Percentiles rank a stretch among this genome's conserved stretches.
These are phyloP conservation scores for Pteromalus puparum DNA, from an alignment of 1,140 invertebrate genomes.

Conservation along the genomic window DNA sequence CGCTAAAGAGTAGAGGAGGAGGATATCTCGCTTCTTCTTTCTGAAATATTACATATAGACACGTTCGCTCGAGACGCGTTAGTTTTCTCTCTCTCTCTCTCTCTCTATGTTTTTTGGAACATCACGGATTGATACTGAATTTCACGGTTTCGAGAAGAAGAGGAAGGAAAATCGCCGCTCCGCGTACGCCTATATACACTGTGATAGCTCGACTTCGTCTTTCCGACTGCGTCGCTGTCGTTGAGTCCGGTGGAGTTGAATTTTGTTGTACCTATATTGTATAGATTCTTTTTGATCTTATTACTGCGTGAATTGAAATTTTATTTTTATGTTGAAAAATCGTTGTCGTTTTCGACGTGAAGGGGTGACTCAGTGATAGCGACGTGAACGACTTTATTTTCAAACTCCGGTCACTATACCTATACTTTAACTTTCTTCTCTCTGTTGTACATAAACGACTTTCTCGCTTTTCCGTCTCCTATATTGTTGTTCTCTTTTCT, in stretches of 20 bases:
- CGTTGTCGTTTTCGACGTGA: not conserved
- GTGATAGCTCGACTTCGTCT: conserved; percentile 46
- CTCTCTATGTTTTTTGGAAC: not conserved
- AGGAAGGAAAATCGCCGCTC: conserved; percentile 16
- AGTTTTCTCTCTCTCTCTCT: conserved; percentile 11
- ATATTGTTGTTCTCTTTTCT: conserved; percentile 13
- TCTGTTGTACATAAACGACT: not conserved
- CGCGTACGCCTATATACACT: conserved; percentile 37
- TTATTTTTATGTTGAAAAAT: conserved; percentile 10
- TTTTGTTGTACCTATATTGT: not conserved
- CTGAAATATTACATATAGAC: too few relatives aligned
- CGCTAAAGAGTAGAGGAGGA: conserved; percentile 66
- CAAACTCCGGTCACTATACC: conserved; percentile 16
- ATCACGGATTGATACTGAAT: not conserved
- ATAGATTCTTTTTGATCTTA: conserved; percentile 1
- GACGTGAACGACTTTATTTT: not conserved
- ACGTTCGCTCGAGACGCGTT: not conserved
- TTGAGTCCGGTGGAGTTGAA: not conserved
- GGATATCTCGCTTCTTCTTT: too few relatives aligned
- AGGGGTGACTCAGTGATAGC: not conserved
- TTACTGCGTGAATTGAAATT: not conserved
- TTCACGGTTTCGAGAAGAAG: conserved; percentile 2
- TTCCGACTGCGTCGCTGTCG: conserved; percentile 17
- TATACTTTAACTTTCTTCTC: conserved; percentile 19
- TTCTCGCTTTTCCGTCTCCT: conserved; percentile 8